phyloP scores from a whole-genome alignment of 2,888 invertebrate genomes.

The Clitarchus hookeri region DNA sequence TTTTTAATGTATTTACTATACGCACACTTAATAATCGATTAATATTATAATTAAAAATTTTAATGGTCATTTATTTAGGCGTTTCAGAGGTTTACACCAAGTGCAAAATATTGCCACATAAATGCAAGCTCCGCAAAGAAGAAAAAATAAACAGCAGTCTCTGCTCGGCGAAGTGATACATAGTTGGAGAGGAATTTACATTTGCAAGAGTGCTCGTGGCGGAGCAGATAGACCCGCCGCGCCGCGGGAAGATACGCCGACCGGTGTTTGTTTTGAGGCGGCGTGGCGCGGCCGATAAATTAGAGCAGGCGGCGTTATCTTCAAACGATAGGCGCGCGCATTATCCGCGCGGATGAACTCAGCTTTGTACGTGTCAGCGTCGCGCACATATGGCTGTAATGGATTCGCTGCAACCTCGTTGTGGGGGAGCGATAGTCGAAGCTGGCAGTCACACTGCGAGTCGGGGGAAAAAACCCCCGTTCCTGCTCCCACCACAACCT shows the following conservation, averaged over 20 bases:
- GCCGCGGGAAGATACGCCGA: not conserved
- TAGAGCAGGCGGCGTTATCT: not conserved
- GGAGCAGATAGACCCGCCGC: not conserved
- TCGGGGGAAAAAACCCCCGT: not conserved
- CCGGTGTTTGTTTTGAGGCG: not conserved
- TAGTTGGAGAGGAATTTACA: not conserved
- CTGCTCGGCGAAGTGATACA: not conserved
- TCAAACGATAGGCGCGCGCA: not conserved
- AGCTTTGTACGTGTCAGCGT: not conserved
- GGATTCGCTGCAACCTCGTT: not conserved
- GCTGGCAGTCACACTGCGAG: not conserved
- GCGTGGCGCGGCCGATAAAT: not conserved
- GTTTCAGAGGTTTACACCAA: too few relatives aligned
- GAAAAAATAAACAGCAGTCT: too few relatives aligned
- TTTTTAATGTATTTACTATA: too few relatives aligned
- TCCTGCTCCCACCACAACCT: not conserved
- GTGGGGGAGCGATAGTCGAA: not conserved
- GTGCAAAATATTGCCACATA: too few relatives aligned
- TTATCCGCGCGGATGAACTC: conserved; percentile 2
- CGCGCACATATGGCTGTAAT: not conserved
- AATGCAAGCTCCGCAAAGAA: too few relatives aligned
- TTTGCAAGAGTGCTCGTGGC: too few relatives aligned
- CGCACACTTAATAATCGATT: too few relatives aligned
- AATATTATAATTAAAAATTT: too few relatives aligned
- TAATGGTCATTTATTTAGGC: too few relatives aligned